phyloP scores from a whole-genome alignment of 1,140 invertebrate species.

The Latrodectus geometricus region DNA sequence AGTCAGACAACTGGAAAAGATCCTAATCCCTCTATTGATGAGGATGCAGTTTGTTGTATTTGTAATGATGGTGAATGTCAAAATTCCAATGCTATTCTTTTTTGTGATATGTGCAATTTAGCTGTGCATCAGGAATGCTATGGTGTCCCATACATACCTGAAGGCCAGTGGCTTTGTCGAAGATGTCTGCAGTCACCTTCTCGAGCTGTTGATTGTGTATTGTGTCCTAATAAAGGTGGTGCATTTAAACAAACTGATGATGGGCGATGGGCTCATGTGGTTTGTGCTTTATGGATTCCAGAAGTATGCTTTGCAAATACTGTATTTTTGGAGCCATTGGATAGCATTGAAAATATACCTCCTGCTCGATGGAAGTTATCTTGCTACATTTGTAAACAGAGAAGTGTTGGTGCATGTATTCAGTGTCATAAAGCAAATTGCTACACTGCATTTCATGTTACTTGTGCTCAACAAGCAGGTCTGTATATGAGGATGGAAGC shows the following conservation, averaged over 20 bases:
- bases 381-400: conserved; percentile 96
- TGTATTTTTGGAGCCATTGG: conserved; percentile 96
- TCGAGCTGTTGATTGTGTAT: conserved; percentile 92
- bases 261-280: conserved; percentile 97
- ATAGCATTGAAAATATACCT: conserved; percentile 96
- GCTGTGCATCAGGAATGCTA: conserved; percentile 99
- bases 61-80: conserved; percentile 92
- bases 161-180: conserved; percentile 98
- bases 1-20: conserved; percentile 74
- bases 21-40: conserved; percentile 80
- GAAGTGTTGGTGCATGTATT: conserved; percentile 94
- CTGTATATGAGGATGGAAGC: conserved; percentile 96
- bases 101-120: conserved; percentile 99
- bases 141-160: conserved; percentile 98
- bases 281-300: conserved; percentile 98
- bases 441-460: conserved; percentile 98
- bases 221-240: conserved; percentile 98
- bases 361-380: conserved; percentile 93
- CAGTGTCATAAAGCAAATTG: conserved; percentile 97
- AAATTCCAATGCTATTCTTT: conserved; percentile 95
- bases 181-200: conserved; percentile 95
- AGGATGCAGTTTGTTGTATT: conserved; percentile 98
- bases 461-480: conserved; percentile 97
- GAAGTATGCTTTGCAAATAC: conserved; percentile 98
- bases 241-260: conserved; percentile 99